Evolutionary conservation across 2,888 invertebrate genomes (phyloP), one percentile per base, ranked within the genome.

Genomic region (Cylloceria caligata): DNA sequence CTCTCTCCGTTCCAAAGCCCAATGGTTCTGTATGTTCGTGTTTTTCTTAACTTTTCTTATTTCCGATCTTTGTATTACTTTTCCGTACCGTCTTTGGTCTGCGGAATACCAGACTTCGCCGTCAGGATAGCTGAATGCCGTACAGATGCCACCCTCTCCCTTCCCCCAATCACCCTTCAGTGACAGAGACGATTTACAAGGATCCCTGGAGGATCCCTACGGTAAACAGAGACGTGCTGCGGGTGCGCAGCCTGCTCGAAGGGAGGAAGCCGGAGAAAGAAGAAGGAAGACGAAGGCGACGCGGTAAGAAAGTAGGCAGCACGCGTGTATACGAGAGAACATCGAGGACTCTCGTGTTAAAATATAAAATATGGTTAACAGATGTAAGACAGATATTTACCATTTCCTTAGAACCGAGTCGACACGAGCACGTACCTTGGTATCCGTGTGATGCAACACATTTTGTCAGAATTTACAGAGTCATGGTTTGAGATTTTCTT

Each of bases 291-390:
- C 27, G 21, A 39, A 65, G 39, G 27, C n/a, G 24, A 75, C 64
- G 30, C n/a, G n/a, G 57, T n/a, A 16, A 13, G 57, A 30, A 16
- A 60, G n/a, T 36, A 60, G 34, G 34, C 16, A 34, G 64, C 47
- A 39, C 47, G 19, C 39, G 11, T 13, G 24, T 19, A 21, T 9
- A 65, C 30, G 34, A 34, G 55, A 55, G 42, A 21, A 4, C 49
- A 60, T 60, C 55, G 65, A 19, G 34, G 39, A 55, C 71, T 67
- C 73, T 71, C 79, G 74, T 57, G 71, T 81, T 82, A 85, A 86
- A 60, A 60, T 16, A 9, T 30, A 82, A 86, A 85, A 87, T 81
- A 85, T 87, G 87, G 73, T 79, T 42, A 64, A 81, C 87, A 87
- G 85, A 87, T 87, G 87, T 68, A 7, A 65, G 11, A 45, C 30